A percentile compares a stretch with the other conserved stretches of the same genome.
phyloP scores from a whole-genome alignment of 2,888 invertebrate species.

The Cheilosia urbana region DNA sequence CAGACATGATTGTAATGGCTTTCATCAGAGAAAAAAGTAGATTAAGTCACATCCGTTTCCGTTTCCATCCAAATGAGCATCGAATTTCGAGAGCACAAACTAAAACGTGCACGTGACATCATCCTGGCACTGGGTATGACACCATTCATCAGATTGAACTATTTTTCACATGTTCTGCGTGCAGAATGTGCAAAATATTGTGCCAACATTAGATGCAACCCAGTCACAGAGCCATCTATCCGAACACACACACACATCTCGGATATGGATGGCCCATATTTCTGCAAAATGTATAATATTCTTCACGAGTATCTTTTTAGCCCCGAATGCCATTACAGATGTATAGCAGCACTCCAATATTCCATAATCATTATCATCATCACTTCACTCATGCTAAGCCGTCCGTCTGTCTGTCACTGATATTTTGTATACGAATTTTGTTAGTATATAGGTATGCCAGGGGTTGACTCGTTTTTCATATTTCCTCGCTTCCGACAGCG shows the following conservation, averaged over 20 bases:
- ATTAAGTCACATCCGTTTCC: slow-evolving; percentile 23
- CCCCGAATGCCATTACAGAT: slow-evolving; percentile 46
- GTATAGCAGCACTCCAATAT: slow-evolving; percentile 53
- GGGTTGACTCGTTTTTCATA: slow-evolving; percentile 59
- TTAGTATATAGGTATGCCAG: neutral
- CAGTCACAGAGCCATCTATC: neutral
- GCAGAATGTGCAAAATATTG: slow-evolving; percentile 19
- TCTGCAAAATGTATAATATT: slow-evolving; percentile 8
- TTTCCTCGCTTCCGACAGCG: slow-evolving; percentile 60
- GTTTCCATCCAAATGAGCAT: slow-evolving; percentile 19
- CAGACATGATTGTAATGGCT: neutral
- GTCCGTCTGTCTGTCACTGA: slow-evolving; percentile 73
- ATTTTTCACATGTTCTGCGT: slow-evolving; percentile 4
- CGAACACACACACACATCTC: neutral
- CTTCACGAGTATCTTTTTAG: slow-evolving; percentile 45
- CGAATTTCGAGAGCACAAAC: slow-evolving; percentile 10
- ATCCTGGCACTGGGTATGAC: slow-evolving; percentile 8
- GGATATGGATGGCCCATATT: slow-evolving; percentile 13
- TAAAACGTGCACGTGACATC: slow-evolving; percentile 28
- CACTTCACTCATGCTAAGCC: slow-evolving; percentile 70
- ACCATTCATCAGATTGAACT: slow-evolving; percentile 15
- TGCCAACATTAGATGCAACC: slow-evolving; percentile 9
- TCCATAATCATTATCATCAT: slow-evolving; percentile 67
- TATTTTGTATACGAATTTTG: slow-evolving; percentile 40
- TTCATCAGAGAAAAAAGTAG: neutral